These are phyloP conservation scores for Diplodus sargus DNA, from an alignment of 2,797 vertebrate genomes.

Conservation along the genomic window DNA sequence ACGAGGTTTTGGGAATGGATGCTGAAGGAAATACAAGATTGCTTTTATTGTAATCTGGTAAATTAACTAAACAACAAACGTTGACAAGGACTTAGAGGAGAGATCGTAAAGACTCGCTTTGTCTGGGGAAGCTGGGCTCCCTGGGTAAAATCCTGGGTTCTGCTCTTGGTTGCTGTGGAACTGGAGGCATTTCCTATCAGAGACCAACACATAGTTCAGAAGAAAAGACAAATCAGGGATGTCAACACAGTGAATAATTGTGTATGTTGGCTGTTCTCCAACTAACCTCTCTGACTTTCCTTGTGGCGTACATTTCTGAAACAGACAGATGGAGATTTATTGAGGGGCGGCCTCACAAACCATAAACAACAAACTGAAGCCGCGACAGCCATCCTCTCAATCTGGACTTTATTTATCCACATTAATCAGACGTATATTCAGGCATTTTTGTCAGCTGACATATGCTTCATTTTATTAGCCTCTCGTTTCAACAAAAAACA, in stretches of 20 bases:
- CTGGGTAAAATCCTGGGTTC: conserved; percentile 61
- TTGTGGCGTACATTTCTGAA: conserved; percentile 76
- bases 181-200: conserved; percentile 71
- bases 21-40: conserved; percentile 43
- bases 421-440: conserved; percentile 11
- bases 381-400: background rate
- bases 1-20: conserved; percentile 65
- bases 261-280: conserved; percentile 24
- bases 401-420: conserved; percentile 28
- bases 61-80: background rate
- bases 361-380: conserved; percentile 23
- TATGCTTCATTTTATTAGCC: conserved; percentile 12
- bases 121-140: conserved; percentile 56
- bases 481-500: conserved; percentile 6
- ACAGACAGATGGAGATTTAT: conserved; percentile 54
- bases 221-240: background rate
- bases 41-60: too few relatives aligned
- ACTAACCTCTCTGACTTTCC: conserved; percentile 79
- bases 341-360: conserved; percentile 6
- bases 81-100: background rate
- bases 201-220: conserved; percentile 13
- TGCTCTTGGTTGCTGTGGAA: conserved; percentile 65
- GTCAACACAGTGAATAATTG: background rate
- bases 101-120: conserved; percentile 53
- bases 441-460: conserved; percentile 1